phyloP scores from a whole-genome alignment of 2,888 invertebrate species.

The Polyommatus iphigenia region DNA sequence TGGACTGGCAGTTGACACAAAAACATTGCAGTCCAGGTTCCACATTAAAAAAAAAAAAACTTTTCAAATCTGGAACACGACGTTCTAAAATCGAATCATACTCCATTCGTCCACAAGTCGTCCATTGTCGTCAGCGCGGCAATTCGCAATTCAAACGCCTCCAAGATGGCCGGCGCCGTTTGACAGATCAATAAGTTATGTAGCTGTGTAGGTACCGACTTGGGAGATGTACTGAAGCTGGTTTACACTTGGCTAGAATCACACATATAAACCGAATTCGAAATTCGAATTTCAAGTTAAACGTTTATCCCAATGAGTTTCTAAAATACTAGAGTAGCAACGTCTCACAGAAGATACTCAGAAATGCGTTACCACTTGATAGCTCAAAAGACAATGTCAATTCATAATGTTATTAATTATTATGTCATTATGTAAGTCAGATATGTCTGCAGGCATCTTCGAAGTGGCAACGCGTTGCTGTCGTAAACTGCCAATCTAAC shows the following conservation, averaged over 20 bases:
- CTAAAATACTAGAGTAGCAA: no score
- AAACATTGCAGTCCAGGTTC: background rate
- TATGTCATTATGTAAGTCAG: no score
- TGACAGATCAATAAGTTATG: slow-evolving; percentile 41
- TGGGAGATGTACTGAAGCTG: background rate
- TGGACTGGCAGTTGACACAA: background rate
- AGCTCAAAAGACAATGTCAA: no score
- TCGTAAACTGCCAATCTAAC: no score
- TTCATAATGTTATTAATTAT: no score
- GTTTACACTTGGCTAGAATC: background rate
- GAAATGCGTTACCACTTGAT: no score
- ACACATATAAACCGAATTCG: background rate
- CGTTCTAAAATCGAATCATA: background rate
- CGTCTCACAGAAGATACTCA: no score
- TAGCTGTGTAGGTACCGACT: background rate
- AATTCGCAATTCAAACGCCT: slow-evolving; percentile 37
- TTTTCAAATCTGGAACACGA: background rate
- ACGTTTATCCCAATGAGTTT: no score
- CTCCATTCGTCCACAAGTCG: background rate
- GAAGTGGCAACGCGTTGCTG: no score
- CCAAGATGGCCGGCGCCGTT: slow-evolving; percentile 43
- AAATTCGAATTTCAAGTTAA: background rate
- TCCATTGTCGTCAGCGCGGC: slow-evolving; percentile 27
- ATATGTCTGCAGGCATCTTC: no score
- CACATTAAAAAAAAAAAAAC: background rate